These are phyloP conservation scores for Watsonalla binaria DNA, from an alignment of 2,888 invertebrate genomes.

Conservation along the genomic window DNA sequence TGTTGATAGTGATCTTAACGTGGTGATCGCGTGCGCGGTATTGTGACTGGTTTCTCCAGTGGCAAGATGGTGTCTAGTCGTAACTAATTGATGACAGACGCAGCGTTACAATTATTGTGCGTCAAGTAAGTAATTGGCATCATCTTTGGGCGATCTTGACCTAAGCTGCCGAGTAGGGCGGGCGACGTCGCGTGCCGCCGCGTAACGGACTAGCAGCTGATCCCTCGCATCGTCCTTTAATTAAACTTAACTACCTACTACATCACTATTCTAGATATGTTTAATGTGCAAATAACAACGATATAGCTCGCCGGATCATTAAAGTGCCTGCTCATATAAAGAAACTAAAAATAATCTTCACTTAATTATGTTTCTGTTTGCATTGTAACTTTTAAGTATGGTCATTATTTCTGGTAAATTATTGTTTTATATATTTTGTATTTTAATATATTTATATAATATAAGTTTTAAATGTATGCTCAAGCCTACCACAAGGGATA, in stretches of 20 bases:
- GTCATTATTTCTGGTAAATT: too few relatives aligned
- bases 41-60: constrained; percentile 46
- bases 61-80: constrained; percentile 45
- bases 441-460: too few relatives aligned
- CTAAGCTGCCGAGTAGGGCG: constrained; percentile 26
- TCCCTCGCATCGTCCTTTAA: constrained; percentile 56
- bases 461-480: too few relatives aligned
- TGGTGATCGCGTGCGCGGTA: constrained; percentile 42
- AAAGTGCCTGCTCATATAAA: constrained; percentile 5
- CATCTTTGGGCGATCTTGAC: constrained; percentile 33
- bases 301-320: constrained; percentile 14
- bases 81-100: constrained; percentile 55
- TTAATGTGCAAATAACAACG: constrained; percentile 13
- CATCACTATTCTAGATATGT: constrained; percentile 27
- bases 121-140: constrained; percentile 52
- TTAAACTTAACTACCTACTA: constrained; percentile 47
- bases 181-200: constrained; percentile 51
- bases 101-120: constrained; percentile 62
- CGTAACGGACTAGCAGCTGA: constrained; percentile 71
- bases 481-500: too few relatives aligned
- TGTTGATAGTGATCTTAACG: constrained; percentile 41
- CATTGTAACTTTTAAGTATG: too few relatives aligned
- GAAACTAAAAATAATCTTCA: not conserved
- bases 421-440: too few relatives aligned
- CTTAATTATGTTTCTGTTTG: not conserved